Evolutionary conservation across 1,140 invertebrate species (phyloP).

Genomic region (Brachionus rubens): DNA sequence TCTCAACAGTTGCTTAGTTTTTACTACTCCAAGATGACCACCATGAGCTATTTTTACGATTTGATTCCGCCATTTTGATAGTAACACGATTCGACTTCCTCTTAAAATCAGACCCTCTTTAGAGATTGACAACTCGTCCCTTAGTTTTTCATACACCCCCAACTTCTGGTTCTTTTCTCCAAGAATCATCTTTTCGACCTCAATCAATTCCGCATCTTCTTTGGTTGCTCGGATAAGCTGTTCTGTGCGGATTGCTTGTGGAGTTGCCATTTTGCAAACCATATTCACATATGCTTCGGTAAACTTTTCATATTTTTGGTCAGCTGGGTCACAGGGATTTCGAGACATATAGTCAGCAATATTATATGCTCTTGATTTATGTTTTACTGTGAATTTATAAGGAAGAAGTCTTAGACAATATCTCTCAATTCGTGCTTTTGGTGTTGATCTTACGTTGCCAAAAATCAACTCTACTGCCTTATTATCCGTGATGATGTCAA

Average conservation of each 20-base stretch:
- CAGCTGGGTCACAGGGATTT: no score
- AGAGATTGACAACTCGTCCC: background rate
- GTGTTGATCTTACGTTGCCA: no score
- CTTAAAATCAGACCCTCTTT: background rate
- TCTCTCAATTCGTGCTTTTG: no score
- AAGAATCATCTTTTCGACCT: background rate
- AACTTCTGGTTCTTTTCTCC: background rate
- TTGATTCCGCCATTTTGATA: background rate
- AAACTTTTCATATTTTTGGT: no score
- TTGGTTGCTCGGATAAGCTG: background rate
- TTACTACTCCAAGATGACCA: background rate
- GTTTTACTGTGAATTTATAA: no score
- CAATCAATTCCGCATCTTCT: background rate
- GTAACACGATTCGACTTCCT: background rate
- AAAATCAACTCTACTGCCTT: no score
- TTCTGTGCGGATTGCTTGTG: background rate
- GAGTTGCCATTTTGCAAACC: no score
- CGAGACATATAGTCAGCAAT: no score
- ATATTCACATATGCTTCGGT: no score
- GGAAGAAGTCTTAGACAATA: no score
- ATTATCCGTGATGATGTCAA: no score
- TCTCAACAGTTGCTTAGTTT: background rate
- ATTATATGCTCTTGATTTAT: no score
- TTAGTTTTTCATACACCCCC: background rate
- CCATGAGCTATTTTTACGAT: background rate